A percentile compares a stretch with the other conserved stretches of the same genome.
These are phyloP conservation scores for Acipenser ruthenus DNA, from an alignment of 2,797 vertebrate species.

Conservation along the genomic window DNA sequence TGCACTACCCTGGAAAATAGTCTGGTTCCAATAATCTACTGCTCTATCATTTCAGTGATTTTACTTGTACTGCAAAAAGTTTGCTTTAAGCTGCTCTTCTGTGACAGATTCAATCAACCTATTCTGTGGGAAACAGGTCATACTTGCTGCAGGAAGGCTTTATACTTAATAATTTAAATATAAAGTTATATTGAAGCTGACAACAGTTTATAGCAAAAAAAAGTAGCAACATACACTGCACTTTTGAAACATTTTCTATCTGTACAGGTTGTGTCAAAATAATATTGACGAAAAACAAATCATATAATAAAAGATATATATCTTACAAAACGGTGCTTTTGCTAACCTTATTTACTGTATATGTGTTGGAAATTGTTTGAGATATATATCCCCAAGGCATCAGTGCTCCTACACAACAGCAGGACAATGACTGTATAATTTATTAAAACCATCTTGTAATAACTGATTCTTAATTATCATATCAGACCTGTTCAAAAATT, in stretches of 20 bases:
- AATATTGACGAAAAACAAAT: no score
- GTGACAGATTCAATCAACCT: conserved; percentile 45
- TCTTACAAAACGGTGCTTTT: no score
- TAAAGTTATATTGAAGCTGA: conserved; percentile 38
- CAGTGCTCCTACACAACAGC: not conserved
- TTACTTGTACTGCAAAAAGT: conserved; percentile 36
- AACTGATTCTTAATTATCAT: not conserved
- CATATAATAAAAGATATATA: no score
- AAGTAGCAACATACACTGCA: no score
- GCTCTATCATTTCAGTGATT: conserved; percentile 42
- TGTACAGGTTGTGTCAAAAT: no score
- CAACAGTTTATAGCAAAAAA: conserved; percentile 17
- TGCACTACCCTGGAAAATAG: conserved; percentile 27
- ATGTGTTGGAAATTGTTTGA: not conserved
- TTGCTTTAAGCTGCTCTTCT: conserved; percentile 42
- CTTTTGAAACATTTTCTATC: no score
- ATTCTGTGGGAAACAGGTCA: conserved; percentile 38
- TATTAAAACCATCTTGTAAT: conserved; percentile 1
- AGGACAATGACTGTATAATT: not conserved
- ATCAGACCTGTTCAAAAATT: not conserved
- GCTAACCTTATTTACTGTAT: not conserved
- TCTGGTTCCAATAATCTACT: conserved; percentile 25
- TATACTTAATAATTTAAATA: not conserved
- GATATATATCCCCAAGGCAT: not conserved
- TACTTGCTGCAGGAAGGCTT: conserved; percentile 36